Evolutionary conservation across 2,888 invertebrate species (phyloP).

Genomic region (Diarsia rubi): DNA sequence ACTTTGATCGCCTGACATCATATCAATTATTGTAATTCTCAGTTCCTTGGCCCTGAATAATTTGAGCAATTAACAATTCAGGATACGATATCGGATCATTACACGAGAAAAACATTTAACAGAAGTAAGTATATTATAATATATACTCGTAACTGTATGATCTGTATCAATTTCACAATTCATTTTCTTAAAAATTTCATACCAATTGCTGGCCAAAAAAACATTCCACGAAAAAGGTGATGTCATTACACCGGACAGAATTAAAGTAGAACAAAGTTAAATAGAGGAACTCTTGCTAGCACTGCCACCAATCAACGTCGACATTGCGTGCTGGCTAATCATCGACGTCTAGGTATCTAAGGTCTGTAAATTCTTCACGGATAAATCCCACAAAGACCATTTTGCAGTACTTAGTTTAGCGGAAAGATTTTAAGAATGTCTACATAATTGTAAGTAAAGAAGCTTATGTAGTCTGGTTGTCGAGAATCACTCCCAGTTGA

Average conservation of each 20-base stretch:
- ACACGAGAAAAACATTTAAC: slow-evolving; percentile 48
- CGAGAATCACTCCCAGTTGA: slow-evolving; percentile 31
- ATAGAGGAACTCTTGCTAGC: slow-evolving; percentile 18
- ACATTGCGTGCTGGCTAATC: slow-evolving; percentile 21
- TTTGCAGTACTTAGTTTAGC: slow-evolving; percentile 11
- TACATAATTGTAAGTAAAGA: slow-evolving; percentile 11
- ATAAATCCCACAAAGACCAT: neutral
- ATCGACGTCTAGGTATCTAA: too few species aligned
- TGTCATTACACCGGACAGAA: slow-evolving; percentile 8
- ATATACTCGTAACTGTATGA: neutral
- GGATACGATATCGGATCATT: slow-evolving; percentile 58
- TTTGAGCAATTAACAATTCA: slow-evolving; percentile 66
- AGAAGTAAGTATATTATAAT: slow-evolving; percentile 29
- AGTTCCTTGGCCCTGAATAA: slow-evolving; percentile 70
- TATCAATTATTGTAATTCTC: slow-evolving; percentile 71
- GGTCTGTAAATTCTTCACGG: neutral
- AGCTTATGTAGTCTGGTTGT: slow-evolving; percentile 24
- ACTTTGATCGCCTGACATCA: slow-evolving; percentile 66
- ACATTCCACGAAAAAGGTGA: slow-evolving; percentile 15
- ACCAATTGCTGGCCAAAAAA: slow-evolving; percentile 18
- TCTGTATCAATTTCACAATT: slow-evolving; percentile 13
- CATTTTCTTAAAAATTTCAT: slow-evolving; percentile 29
- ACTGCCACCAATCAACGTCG: slow-evolving; percentile 3
- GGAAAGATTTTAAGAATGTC: slow-evolving; percentile 18
- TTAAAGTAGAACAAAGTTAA: slow-evolving; percentile 37